These are phyloP conservation scores for Hippocampus comes DNA, from an alignment of 2,113 vertebrate species.

Conservation along the genomic window DNA sequence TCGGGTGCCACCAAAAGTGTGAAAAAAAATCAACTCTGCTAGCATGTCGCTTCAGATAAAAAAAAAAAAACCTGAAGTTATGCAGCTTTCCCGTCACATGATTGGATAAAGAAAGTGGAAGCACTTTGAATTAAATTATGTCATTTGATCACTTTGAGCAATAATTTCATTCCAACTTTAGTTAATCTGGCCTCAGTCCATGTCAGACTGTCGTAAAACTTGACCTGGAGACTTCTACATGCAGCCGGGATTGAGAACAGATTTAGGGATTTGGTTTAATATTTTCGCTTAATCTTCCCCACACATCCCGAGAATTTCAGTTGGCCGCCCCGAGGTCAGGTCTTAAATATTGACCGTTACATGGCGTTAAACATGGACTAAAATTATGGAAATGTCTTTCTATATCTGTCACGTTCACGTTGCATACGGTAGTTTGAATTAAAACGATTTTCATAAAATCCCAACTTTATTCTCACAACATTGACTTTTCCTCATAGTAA, in stretches of 20 bases:
- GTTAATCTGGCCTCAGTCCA: slow-evolving; percentile 1
- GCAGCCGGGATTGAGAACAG: slow-evolving; percentile 49
- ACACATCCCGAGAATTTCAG: slow-evolving; percentile 19
- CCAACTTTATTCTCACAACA: too few species aligned
- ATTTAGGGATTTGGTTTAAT: slow-evolving; percentile 63
- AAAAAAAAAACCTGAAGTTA: neutral
- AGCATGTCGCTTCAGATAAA: too few species aligned
- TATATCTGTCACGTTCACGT: too few species aligned
- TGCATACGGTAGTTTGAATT: neutral
- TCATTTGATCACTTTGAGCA: slow-evolving; percentile 22
- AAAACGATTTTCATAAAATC: neutral
- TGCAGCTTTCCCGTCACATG: slow-evolving; percentile 8
- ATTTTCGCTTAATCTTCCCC: slow-evolving; percentile 49
- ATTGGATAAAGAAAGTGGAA: slow-evolving; percentile 32
- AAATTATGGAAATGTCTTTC: too few species aligned
- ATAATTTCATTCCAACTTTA: slow-evolving; percentile 17
- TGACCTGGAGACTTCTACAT: slow-evolving; percentile 8
- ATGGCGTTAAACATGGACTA: too few species aligned
- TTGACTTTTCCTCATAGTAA: neutral
- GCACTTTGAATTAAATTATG: slow-evolving; percentile 21
- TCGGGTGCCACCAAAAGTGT: neutral
- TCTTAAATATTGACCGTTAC: neutral
- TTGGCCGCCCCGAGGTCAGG: slow-evolving; percentile 16
- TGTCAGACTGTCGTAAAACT: slow-evolving; percentile 10
- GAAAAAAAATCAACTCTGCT: neutral